Evolutionary conservation across 2,888 invertebrate species (phyloP).

Genomic region (Microchrysa polita): DNA sequence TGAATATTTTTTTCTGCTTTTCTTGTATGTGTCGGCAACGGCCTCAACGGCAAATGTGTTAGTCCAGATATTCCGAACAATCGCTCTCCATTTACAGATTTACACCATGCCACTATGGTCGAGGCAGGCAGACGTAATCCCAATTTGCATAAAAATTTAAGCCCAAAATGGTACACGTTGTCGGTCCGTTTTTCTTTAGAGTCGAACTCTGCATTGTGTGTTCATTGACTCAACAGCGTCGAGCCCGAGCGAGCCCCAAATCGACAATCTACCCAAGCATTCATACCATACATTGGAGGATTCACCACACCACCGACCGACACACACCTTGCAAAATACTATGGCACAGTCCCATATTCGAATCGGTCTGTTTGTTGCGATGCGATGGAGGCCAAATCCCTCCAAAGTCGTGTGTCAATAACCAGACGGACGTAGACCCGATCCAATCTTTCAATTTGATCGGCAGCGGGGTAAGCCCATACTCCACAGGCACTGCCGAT

Average conservation of each 20-base stretch:
- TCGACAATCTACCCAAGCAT: no score
- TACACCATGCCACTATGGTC: background rate
- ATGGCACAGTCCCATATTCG: background rate
- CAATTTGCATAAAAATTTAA: slow-evolving; percentile 37
- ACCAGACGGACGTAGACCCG: slow-evolving; percentile 37
- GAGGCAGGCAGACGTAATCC: slow-evolving; percentile 36
- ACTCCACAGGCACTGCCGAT: no score
- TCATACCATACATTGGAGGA: no score
- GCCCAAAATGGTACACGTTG: slow-evolving; percentile 28
- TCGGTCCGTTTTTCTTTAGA: background rate
- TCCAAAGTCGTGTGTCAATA: slow-evolving; percentile 35
- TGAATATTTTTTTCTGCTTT: no score
- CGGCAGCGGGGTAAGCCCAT: background rate
- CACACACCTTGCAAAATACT: background rate
- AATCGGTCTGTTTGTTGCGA: no score
- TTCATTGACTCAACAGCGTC: slow-evolving; percentile 31
- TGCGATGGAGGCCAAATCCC: slow-evolving; percentile 29
- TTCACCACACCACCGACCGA: no score
- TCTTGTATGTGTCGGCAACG: no score
- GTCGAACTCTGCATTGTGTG: no score
- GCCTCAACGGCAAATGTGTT: background rate
- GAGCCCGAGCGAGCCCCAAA: background rate
- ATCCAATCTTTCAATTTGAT: slow-evolving; percentile 19
- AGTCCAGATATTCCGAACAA: background rate
- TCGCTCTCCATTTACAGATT: background rate